These are phyloP conservation scores for Andrena hattorfiana DNA, from an alignment of 2,888 invertebrate species.

Conservation along the genomic window DNA sequence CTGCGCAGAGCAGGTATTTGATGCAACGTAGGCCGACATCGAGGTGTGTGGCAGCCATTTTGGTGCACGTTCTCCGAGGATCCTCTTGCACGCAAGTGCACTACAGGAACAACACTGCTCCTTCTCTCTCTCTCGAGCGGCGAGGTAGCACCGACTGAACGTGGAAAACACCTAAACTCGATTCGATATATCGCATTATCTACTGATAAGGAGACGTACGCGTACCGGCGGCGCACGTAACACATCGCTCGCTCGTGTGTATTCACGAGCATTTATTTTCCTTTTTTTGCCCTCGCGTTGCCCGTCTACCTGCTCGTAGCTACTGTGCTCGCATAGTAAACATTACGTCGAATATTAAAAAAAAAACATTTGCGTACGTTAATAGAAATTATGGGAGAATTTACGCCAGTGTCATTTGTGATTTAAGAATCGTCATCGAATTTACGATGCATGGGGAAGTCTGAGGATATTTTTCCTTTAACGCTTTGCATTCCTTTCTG, in stretches of 20 bases:
- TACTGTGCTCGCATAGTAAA: too few species aligned
- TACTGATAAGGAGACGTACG: slow-evolving; percentile 49
- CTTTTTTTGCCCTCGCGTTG: background rate
- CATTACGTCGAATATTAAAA: too few species aligned
- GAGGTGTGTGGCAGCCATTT: slow-evolving; percentile 84
- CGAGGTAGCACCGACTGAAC: slow-evolving; percentile 48
- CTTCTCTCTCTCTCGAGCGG: slow-evolving; percentile 28
- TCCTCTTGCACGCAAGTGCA: slow-evolving; percentile 55
- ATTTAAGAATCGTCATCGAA: too few species aligned
- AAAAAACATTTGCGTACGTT: too few species aligned
- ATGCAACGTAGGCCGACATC: slow-evolving; percentile 88
- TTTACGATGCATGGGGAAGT: too few species aligned
- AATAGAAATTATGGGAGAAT: too few species aligned
- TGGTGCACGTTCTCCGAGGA: slow-evolving; percentile 57
- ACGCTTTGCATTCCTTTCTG: too few species aligned
- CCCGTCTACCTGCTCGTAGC: background rate
- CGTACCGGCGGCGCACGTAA: slow-evolving; percentile 37
- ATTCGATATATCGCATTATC: slow-evolving; percentile 56
- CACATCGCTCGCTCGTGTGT: slow-evolving; percentile 4
- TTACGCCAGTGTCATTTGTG: too few species aligned
- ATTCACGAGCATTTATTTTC: slow-evolving; percentile 4
- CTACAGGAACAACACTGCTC: slow-evolving; percentile 44
- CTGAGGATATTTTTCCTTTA: too few species aligned
- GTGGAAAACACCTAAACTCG: slow-evolving; percentile 50
- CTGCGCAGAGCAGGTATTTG: slow-evolving; percentile 89